These are phyloP conservation scores for Eremobia ochroleuca DNA, from an alignment of 2,888 invertebrate species.

Conservation along the genomic window DNA sequence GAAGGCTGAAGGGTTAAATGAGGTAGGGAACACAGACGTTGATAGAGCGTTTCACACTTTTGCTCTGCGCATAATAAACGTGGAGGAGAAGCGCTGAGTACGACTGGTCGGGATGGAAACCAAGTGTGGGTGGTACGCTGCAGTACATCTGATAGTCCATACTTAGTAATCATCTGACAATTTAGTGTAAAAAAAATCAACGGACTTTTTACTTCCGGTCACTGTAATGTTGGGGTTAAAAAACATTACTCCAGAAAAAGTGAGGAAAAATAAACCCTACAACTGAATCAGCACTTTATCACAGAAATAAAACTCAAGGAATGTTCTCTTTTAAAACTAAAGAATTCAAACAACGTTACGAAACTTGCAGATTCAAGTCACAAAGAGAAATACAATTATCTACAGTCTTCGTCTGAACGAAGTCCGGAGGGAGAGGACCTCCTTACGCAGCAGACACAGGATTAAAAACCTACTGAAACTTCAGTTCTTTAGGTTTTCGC, in stretches of 20 bases:
- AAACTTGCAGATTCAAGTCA: constrained; percentile 17
- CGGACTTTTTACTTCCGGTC: background rate
- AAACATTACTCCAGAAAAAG: background rate
- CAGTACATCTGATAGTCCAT: too few species aligned
- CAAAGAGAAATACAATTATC: constrained; percentile 40
- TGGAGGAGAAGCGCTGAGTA: too few species aligned
- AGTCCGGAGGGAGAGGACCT: background rate
- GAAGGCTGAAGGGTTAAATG: too few species aligned
- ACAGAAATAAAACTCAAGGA: background rate
- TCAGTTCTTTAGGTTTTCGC: background rate
- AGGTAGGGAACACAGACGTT: too few species aligned
- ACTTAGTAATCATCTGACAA: background rate
- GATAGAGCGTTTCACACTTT: too few species aligned
- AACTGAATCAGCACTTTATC: background rate
- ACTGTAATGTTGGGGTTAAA: background rate
- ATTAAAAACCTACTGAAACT: constrained; percentile 7
- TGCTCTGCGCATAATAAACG: too few species aligned
- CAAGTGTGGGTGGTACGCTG: too few species aligned
- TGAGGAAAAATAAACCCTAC: background rate
- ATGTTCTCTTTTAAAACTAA: background rate
- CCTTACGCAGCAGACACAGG: background rate
- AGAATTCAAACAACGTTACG: constrained; percentile 17
- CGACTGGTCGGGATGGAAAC: too few species aligned
- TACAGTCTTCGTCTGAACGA: background rate
- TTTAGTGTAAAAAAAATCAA: background rate